Evolutionary conservation across 1,140 invertebrate genomes (phyloP).

Genomic region (Aphaenogaster ashmeadi): DNA sequence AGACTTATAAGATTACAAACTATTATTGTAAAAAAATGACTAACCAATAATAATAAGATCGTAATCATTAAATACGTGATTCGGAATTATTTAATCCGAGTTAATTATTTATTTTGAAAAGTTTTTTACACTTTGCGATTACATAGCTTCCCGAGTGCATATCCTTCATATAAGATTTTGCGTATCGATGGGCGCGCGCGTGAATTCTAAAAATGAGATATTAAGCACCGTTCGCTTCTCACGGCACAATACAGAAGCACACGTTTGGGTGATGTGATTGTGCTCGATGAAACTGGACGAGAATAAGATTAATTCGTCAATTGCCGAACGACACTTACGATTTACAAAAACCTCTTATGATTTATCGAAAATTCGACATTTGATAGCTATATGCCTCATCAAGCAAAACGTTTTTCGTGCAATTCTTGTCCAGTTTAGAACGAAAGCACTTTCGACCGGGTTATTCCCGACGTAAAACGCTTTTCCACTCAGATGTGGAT

Average conservation of each 20-base stretch:
- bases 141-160: slow-evolving; percentile 40
- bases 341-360: neutral
- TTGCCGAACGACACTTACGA: neutral
- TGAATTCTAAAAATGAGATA: slow-evolving; percentile 18
- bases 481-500: neutral
- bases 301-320: slow-evolving; percentile 4
- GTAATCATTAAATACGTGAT: neutral
- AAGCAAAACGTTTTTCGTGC: neutral
- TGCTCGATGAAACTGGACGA: slow-evolving; percentile 42
- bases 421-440: slow-evolving; percentile 4
- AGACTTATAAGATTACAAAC: neutral
- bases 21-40: neutral
- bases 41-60: neutral
- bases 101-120: neutral
- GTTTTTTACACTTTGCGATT: neutral
- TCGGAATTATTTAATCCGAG: neutral
- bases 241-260: neutral
- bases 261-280: neutral
- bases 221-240: slow-evolving; percentile 20
- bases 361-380: neutral
- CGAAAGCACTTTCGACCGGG: slow-evolving; percentile 3
- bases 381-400: neutral
- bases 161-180: slow-evolving; percentile 16
- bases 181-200: neutral
- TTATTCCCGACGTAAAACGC: neutral